Percentiles rank a stretch among this genome's conserved stretches.
phyloP scores from a whole-genome alignment of 2,113 vertebrate genomes.

The Alectura lathami region DNA sequence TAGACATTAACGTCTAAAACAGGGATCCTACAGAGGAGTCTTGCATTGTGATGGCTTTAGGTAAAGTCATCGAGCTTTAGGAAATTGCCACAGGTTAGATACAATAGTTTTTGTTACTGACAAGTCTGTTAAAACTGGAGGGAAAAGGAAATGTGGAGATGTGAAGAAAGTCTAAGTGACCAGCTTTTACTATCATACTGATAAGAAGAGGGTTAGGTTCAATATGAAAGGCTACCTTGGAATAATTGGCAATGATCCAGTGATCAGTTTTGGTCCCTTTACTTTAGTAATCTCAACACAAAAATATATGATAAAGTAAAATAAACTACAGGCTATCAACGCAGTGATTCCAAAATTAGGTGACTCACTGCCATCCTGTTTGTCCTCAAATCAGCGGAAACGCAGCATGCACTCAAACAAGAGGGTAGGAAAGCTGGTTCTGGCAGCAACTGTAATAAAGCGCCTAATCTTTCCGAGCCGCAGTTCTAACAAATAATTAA shows the following conservation, averaged over 20 bases:
- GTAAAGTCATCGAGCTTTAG: neutral
- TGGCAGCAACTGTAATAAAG: neutral
- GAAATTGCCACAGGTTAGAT: neutral
- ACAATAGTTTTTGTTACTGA: neutral
- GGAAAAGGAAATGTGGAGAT: neutral
- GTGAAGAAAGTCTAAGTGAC: neutral
- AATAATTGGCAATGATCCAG: neutral
- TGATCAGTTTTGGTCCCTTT: neutral
- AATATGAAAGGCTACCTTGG: neutral
- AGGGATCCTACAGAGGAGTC: neutral
- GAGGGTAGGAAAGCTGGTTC: neutral
- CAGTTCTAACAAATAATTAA: neutral
- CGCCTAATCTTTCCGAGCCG: neutral
- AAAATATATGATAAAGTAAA: neutral
- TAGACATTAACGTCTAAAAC: conserved; percentile 1
- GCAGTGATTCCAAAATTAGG: neutral
- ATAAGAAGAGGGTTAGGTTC: neutral
- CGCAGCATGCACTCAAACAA: accelerated
- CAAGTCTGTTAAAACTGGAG: neutral
- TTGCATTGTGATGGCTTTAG: neutral
- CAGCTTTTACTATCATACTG: neutral
- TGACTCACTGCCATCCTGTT: accelerated
- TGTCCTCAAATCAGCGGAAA: neutral
- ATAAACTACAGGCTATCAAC: neutral
- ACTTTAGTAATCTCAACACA: neutral